Evolutionary conservation across 2,888 invertebrate genomes (phyloP), one percentile per base, ranked within the genome.

Genomic region (Seladonia tumulorum): DNA sequence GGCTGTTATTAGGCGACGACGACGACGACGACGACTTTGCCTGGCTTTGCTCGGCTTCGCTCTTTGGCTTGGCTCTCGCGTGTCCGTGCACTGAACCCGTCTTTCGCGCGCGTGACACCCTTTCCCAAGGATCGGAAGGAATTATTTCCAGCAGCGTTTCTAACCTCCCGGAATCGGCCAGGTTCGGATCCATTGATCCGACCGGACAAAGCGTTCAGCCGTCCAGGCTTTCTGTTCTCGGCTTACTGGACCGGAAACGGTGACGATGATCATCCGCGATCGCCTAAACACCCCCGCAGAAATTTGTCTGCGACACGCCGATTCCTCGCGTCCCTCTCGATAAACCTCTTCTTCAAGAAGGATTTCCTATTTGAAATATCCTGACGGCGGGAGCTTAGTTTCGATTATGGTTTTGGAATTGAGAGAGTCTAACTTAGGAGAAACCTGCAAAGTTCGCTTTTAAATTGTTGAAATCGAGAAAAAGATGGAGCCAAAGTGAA

Each of bases 1-100:
- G 86, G 86, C 89, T 91, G 93, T 93, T 92, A 93, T 94, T 94
- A 93, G 92, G 87, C 88, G 81, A 84, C 82, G 88, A 35, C 35
- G 35, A 35, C 90, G 90, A 53, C 53, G 63, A 25, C 60, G n/a
- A n/a, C n/a, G n/a, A n/a, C n/a, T n/a, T 60, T 25, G n/a, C 72
- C 77, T 57, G 82, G 29, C 53, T 63, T 47, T 74, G 81, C 82
- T 47, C 22, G 45, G 84, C 86, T 85, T 88, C 90, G 93, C 92
- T 25, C 92, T 25, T 14, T 18, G 91, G 93, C 94, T 93, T 93
- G 92, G 39, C 39, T 94, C 92, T 94, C 92, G 93, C 93, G 93
- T 93, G 93, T 88, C 88, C 90, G 90, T 92, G 89, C 93, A 94
- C 93, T 93, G 85, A 83, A 87, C 81, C 76, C 79, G 84, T 70